Evolutionary conservation across 2,888 invertebrate genomes (phyloP), one percentile per base, ranked within the genome.

Genomic region (Spilosoma lubricipeda): DNA sequence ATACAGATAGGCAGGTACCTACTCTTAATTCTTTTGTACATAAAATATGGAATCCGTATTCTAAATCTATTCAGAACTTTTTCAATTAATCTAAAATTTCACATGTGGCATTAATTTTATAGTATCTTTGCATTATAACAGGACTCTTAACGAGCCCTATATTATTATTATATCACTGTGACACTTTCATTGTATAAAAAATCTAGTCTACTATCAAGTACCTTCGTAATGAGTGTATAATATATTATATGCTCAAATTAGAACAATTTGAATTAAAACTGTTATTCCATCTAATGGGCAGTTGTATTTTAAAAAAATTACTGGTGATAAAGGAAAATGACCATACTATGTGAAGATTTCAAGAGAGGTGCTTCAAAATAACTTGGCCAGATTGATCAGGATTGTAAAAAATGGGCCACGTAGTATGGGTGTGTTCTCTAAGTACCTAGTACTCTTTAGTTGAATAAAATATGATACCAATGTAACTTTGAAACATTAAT

Each of bases 141-240:
- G 30, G 30, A 18, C 18, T 63, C 30, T 70, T 71, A 33, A 68
- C 65, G 64, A 39, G 23, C 30, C 30, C 63, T 15, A 70, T 42
- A 73, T 74, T 68, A 18, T 48, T 56, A n/a, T 56, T 56, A 56
- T 56, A n/a, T n/a, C 1, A 69, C 56, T 67, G 27, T 70, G 82
- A 73, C 70, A 74, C 45, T 77, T 87, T 83, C 82, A 70, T 75
- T 77, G 76, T 78, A 73, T n/a, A 77, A 78, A 77, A 71, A 77
- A 80, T 84, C 85, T 86, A 87, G 85, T 85, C 85, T 85, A 76
- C 69, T 77, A 74, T 75, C 76, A 82, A 81, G 76, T 81, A 80
- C 80, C 83, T 81, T 79, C 73, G 79, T 77, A 75, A 73, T 78
- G 71, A 73, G 65, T 78, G 70, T 76, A 78, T 63, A 72, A 72